These are phyloP conservation scores for Fistularia tabacaria DNA, from an alignment of 2,797 vertebrate genomes.

Conservation along the genomic window DNA sequence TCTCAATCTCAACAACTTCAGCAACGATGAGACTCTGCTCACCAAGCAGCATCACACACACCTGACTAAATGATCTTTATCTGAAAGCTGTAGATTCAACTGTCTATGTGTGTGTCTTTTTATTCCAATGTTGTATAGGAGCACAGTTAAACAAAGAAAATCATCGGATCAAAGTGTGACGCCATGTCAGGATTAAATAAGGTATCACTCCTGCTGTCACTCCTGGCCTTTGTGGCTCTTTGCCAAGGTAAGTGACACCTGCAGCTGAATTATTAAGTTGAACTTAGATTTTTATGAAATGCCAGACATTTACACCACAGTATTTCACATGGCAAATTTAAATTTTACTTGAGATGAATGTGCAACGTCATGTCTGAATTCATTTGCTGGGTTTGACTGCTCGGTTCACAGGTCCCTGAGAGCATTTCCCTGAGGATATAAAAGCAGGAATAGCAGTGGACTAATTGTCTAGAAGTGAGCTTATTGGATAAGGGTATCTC, in stretches of 20 bases:
- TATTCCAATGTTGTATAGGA: conserved; percentile 23
- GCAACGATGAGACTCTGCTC: conserved; percentile 33
- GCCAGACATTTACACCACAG: too few relatives aligned
- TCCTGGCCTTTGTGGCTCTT: conserved; percentile 58
- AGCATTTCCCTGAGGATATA: conserved; percentile 27
- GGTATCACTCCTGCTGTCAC: conserved; percentile 61
- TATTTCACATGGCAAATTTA: too few relatives aligned
- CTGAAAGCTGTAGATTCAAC: conserved; percentile 1
- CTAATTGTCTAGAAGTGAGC: conserved; percentile 40
- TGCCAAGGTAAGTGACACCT: conserved; percentile 71
- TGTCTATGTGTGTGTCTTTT: neutral
- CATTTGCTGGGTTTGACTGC: too few relatives aligned
- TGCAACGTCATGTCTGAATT: too few relatives aligned
- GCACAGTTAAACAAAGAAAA: conserved; percentile 1
- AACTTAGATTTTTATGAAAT: too few relatives aligned
- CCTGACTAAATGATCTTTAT: conserved; percentile 35
- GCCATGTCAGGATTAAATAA: conserved; percentile 75
- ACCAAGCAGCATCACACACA: conserved; percentile 44
- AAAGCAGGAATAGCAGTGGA: conserved; percentile 6
- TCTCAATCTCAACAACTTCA: conserved; percentile 62
- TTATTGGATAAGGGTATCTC: conserved; percentile 35
- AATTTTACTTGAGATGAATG: too few relatives aligned
- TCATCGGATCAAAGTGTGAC: conserved; percentile 24
- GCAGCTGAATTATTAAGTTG: neutral
- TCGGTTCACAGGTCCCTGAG: conserved; percentile 1